A percentile compares a stretch with the other conserved stretches of the same genome.
Conservation (phyloP, 2,797 vertebrate species). For the Tinamus major region DNA sequence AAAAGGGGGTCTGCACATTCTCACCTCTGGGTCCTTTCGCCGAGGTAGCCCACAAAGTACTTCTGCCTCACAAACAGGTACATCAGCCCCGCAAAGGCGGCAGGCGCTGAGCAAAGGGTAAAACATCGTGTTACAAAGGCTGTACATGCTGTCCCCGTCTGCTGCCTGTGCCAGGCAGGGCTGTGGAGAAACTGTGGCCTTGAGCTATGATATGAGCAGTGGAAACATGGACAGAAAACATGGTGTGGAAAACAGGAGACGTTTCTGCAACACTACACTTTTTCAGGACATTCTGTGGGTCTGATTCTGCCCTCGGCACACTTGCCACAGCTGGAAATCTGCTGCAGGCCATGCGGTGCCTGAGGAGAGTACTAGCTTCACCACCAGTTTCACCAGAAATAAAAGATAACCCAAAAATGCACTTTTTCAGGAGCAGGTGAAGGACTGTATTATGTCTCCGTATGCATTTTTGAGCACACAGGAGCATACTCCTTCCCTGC, state of each 20-base stretch:
- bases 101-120: slow-evolving; percentile 83
- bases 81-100: slow-evolving; percentile 92
- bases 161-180: background rate
- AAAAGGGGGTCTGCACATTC: background rate
- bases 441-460: background rate
- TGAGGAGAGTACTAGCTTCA: background rate
- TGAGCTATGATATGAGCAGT: background rate
- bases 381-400: background rate
- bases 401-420: background rate
- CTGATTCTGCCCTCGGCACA: background rate
- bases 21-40: slow-evolving; percentile 94
- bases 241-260: background rate
- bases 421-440: background rate
- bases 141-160: rapidly evolving
- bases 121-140: background rate
- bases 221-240: background rate
- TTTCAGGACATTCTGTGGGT: background rate
- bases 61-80: slow-evolving; percentile 94
- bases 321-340: background rate
- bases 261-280: background rate
- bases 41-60: slow-evolving; percentile 95
- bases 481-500: background rate
- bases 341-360: rapidly evolving
- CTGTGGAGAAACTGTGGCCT: background rate
- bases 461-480: background rate